Conservation (phyloP, 2,113 vertebrate genomes). For the Pipra filicauda region DNA sequence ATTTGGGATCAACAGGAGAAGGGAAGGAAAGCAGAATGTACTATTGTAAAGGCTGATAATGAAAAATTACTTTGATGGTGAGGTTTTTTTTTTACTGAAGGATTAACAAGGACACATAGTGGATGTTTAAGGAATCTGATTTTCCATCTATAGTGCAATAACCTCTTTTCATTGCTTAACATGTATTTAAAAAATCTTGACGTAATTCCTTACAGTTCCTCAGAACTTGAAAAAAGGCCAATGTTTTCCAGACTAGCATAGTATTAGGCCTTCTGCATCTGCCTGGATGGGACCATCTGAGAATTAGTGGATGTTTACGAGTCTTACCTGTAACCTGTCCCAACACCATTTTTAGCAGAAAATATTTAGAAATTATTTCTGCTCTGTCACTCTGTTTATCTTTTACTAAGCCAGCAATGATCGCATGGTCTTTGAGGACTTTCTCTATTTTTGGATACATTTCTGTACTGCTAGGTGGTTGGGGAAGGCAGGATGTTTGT, state of each 20-base stretch:
- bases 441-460: background rate
- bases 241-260: background rate
- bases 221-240: background rate
- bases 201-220: background rate
- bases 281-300: background rate
- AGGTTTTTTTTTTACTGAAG: background rate
- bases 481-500: constrained; percentile 2
- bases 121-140: background rate
- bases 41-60: background rate
- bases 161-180: background rate
- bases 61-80: background rate
- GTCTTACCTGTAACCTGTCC: background rate
- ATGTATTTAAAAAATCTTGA: background rate
- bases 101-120: background rate
- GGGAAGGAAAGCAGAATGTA: background rate
- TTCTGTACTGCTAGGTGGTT: background rate
- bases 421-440: background rate
- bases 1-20: background rate
- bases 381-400: background rate
- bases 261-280: background rate
- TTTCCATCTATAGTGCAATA: background rate
- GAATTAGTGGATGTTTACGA: background rate
- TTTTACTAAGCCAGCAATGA: background rate
- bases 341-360: background rate
- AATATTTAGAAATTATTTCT: background rate